Percentiles rank a stretch among this genome's conserved stretches.
These are phyloP conservation scores for Protonibea diacanthus DNA, from an alignment of 2,797 vertebrate genomes.

Conservation along the genomic window DNA sequence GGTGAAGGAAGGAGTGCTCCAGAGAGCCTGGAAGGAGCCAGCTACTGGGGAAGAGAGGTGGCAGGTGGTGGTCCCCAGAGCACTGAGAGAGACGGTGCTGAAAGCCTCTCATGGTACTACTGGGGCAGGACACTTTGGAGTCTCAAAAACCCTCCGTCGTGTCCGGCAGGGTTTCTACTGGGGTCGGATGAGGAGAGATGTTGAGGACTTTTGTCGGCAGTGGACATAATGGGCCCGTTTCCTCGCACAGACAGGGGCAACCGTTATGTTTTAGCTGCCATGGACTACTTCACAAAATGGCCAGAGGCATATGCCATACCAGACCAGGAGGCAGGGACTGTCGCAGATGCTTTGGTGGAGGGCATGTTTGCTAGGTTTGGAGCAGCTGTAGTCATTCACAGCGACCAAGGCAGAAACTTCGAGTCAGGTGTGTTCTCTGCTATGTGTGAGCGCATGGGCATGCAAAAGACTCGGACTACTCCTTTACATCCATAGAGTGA, in stretches of 20 bases:
- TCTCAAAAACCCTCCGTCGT: too few species aligned
- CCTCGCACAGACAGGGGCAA: not conserved
- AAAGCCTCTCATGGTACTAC: not conserved
- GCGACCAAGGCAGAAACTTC: not conserved
- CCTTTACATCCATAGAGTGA: too few species aligned
- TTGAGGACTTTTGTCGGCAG: not conserved
- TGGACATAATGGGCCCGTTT: not conserved
- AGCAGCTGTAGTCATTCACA: not conserved
- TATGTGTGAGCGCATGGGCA: not conserved
- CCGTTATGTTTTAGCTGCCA: not conserved
- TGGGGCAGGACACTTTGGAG: too few species aligned
- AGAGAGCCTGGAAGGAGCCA: constrained; percentile 26
- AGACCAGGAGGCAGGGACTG: not conserved
- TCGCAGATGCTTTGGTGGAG: not conserved
- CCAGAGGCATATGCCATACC: not conserved
- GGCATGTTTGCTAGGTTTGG: not conserved
- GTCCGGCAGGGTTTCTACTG: too few species aligned
- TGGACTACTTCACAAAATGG: constrained; percentile 5
- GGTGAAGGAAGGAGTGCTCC: constrained; percentile 31
- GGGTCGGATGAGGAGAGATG: too few species aligned
- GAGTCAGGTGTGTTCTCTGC: not conserved
- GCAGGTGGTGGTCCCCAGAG: constrained; percentile 31
- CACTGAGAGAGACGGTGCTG: constrained; percentile 16
- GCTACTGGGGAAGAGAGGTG: constrained; percentile 27
- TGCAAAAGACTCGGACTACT: too few species aligned